Percentiles rank a stretch among this genome's conserved stretches.
Evolutionary conservation across 1,140 invertebrate genomes (phyloP).

Genomic region (Phymorhynchus buccinoides): DNA sequence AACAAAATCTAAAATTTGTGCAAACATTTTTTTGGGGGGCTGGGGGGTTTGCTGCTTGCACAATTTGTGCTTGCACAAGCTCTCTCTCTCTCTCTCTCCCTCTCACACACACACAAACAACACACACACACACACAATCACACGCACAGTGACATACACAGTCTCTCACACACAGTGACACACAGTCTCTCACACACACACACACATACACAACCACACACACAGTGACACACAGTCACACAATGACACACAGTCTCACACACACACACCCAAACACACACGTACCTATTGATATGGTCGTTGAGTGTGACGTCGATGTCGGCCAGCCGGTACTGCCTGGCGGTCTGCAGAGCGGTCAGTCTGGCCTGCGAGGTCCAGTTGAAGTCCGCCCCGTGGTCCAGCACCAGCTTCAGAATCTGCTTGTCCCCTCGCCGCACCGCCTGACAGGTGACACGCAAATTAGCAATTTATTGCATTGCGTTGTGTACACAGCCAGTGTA

Average conservation of each 20-base stretch:
- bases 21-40: too few species aligned
- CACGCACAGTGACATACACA: too few species aligned
- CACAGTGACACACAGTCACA: not conserved
- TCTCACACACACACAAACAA: too few species aligned
- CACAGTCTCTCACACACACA: too few species aligned
- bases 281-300: conserved; percentile 63
- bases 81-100: too few species aligned
- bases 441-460: conserved; percentile 47
- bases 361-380: conserved; percentile 55
- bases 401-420: conserved; percentile 61
- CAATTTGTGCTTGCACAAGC: too few species aligned
- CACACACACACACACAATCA: too few species aligned
- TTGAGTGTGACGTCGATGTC: conserved; percentile 61
- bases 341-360: conserved; percentile 60
- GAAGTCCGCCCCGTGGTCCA: conserved; percentile 69
- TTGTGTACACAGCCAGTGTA: too few species aligned
- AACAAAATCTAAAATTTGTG: too few species aligned
- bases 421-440: conserved; percentile 64
- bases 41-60: too few species aligned
- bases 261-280: not conserved
- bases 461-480: too few species aligned
- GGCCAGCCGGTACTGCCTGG: conserved; percentile 55
- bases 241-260: not conserved
- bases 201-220: not conserved
- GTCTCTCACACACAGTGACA: too few species aligned